Evolutionary conservation across 2,797 vertebrate species (phyloP).

Genomic region (Kryptolebias ocellatus): DNA sequence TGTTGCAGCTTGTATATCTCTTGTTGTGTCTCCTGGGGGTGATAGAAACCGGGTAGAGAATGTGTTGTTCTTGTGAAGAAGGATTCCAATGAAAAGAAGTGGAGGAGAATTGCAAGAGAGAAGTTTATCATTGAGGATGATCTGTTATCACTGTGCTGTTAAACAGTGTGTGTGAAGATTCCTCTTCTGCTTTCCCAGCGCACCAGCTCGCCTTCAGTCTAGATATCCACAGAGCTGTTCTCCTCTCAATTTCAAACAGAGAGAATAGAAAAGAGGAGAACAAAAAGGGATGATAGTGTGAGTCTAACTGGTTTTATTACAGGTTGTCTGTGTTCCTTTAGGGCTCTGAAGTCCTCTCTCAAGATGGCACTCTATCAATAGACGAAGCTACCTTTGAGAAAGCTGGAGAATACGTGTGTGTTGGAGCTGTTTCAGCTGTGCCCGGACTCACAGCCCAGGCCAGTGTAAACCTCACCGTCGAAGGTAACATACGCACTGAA

Average conservation of each 20-base stretch:
- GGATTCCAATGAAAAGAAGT: slow-evolving; percentile 60
- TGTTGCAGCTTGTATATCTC: slow-evolving; percentile 50
- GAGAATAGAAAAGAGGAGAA: slow-evolving; percentile 13
- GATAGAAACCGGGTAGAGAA: slow-evolving; percentile 34
- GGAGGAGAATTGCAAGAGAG: slow-evolving; percentile 45
- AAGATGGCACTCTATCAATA: slow-evolving; percentile 71
- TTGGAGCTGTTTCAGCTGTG: slow-evolving; percentile 79
- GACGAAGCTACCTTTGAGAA: slow-evolving; percentile 66
- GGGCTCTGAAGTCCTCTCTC: slow-evolving; percentile 75
- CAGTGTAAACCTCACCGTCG: slow-evolving; percentile 79
- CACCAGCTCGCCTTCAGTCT: slow-evolving; percentile 4
- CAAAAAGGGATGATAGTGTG: background rate
- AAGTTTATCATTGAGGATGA: slow-evolving; percentile 53
- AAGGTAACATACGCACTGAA: slow-evolving; percentile 74
- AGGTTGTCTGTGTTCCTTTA: slow-evolving; percentile 57
- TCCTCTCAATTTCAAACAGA: slow-evolving; percentile 14
- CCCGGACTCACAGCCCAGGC: slow-evolving; percentile 76
- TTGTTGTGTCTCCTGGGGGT: slow-evolving; percentile 66
- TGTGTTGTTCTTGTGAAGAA: slow-evolving; percentile 47
- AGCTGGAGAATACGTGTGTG: slow-evolving; percentile 83
- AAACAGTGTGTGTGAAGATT: slow-evolving; percentile 45
- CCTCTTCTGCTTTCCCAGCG: slow-evolving; percentile 52
- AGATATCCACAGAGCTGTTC: slow-evolving; percentile 25
- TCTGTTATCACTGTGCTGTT: slow-evolving; percentile 55
- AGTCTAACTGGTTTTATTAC: slow-evolving; percentile 30